Percentiles rank a stretch among this genome's conserved stretches.
Evolutionary conservation across 1,140 invertebrate species (phyloP).

Genomic region (Zophobas morio): DNA sequence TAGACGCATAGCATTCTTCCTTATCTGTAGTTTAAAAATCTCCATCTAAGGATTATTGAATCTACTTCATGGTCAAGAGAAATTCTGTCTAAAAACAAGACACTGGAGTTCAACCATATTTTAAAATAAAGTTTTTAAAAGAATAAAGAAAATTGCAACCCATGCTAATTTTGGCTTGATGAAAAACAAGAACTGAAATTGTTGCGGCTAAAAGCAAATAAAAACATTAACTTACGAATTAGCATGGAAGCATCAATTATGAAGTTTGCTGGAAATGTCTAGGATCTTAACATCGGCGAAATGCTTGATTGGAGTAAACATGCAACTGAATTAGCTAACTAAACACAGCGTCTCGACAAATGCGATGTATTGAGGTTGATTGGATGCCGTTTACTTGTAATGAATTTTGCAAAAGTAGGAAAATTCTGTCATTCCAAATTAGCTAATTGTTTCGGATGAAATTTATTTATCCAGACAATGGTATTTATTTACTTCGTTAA

Average conservation of each 20-base stretch:
- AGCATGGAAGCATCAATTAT: constrained; percentile 27
- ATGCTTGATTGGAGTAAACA: constrained; percentile 36
- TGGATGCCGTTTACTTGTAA: constrained; percentile 7
- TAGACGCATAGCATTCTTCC: too few relatives aligned
- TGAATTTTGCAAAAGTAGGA: constrained; percentile 7
- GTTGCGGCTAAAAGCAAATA: constrained; percentile 3
- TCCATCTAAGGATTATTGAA: too few relatives aligned
- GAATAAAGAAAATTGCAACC: background rate
- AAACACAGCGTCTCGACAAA: constrained; percentile 18
- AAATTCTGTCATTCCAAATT: too few relatives aligned
- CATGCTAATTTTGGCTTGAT: background rate
- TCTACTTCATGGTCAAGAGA: background rate
- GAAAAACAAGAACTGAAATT: background rate
- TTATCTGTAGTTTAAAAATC: too few relatives aligned
- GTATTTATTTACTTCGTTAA: too few relatives aligned
- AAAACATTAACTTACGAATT: constrained; percentile 20
- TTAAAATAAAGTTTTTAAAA: background rate
- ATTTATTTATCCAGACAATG: too few relatives aligned
- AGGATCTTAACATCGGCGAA: constrained; percentile 24
- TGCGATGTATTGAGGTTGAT: constrained; percentile 26
- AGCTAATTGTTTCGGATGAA: too few relatives aligned
- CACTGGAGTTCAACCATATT: background rate
- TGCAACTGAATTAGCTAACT: constrained; percentile 27
- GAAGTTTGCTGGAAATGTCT: constrained; percentile 19
- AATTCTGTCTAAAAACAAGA: constrained; percentile 5